Base-by-base conservation (phyloP, 2,888 invertebrate species). In the Nemoura dubitans region DNA sequence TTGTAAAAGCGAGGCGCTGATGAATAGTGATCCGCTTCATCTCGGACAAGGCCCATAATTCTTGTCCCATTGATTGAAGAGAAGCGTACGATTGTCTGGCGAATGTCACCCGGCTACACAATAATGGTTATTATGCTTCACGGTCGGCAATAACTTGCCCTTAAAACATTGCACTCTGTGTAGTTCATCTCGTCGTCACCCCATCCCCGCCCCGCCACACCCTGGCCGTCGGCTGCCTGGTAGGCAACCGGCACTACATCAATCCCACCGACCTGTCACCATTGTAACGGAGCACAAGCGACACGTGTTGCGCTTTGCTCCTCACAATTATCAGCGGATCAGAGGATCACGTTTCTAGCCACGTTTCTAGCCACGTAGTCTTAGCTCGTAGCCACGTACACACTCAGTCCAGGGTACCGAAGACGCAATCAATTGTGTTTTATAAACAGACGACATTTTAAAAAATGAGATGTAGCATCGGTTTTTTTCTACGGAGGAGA, bases 81-180 rank as follows among this genome's bases (percentile, higher is more conserved):
- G 81, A 81, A 81, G 30, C 28, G 36, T 36, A 30, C 30, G 81
- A 81, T 28, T 78, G 26, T 28, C 76, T 85, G 85, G 85, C 76
- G 3, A 85, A 36, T 30, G 80, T 85, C 85, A 26, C 14, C 59
- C 16, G 21, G 59, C 78, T 7, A 78, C 78, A 26, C 27, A 28
- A 28, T 78, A 78, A 78, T 78, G 78, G 78, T 78, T 78, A 78
- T 78, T 78, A 78, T 28, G 26, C 78, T 78, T 78, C 78, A 78
- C 78, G 10, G 78, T n/a, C 25, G 78, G 78, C 78, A 26, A 78
- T 78, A 78, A 78, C 78, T 78, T 78, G 78, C 78, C 78, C 78
- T 78, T 78, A 78, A 78, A 26, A 29, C 85, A 76, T 76, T 76
- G 85, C 85, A 59, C 85, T 59, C 59, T 59, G 59, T 59, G 59